phyloP scores from a whole-genome alignment of 2,797 vertebrate species.

The Pseudochirops cupreus region DNA sequence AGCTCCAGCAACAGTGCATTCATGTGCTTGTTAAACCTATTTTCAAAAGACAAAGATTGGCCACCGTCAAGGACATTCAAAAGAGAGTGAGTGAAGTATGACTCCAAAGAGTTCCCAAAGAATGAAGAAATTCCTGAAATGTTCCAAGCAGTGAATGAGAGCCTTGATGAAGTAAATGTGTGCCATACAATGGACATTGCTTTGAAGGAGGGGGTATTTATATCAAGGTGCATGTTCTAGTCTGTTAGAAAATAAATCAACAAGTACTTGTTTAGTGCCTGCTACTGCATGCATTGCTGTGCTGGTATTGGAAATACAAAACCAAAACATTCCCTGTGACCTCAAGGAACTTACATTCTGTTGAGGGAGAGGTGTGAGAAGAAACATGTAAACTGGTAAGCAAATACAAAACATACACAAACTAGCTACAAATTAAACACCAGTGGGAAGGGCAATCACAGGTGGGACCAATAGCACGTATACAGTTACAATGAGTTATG shows the following conservation, averaged over 20 bases:
- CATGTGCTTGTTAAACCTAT: neutral
- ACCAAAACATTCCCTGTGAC: neutral
- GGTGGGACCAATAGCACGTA: neutral
- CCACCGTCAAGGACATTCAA: neutral
- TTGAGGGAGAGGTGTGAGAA: neutral
- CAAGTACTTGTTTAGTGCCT: neutral
- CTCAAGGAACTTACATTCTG: neutral
- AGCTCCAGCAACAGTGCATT: neutral
- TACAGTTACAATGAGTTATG: neutral
- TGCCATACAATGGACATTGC: neutral
- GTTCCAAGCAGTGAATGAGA: neutral
- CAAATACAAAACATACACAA: neutral
- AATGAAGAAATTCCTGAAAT: neutral
- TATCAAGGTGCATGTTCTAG: neutral
- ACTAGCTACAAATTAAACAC: neutral
- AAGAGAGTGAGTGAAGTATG: neutral
- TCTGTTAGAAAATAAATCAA: neutral
- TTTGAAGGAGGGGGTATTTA: neutral
- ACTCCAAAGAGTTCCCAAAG: neutral
- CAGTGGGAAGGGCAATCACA: too few relatives aligned
- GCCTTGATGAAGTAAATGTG: neutral
- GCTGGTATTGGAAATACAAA: neutral
- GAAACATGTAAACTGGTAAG: neutral
- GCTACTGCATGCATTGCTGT: neutral
- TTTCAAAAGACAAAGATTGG: neutral